Evolutionary conservation across 1,140 invertebrate species (phyloP).

Genomic region (Heterodera schachtii): DNA sequence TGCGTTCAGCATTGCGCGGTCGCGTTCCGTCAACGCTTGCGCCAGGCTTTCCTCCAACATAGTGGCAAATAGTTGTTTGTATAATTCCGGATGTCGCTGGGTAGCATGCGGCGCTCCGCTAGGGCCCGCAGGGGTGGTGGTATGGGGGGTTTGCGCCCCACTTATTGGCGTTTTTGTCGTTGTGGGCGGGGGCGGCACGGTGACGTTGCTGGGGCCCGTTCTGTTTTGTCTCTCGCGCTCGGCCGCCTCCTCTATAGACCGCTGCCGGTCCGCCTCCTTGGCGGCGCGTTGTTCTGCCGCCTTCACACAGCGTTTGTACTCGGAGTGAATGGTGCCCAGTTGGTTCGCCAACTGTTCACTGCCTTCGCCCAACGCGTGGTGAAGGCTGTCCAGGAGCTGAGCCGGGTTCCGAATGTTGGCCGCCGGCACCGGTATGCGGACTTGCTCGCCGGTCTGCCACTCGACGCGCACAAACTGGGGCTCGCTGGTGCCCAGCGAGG

Average conservation of each 20-base stretch:
- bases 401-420: background rate
- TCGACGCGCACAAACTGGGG: background rate
- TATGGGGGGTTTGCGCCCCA: too few species aligned
- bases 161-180: too few species aligned
- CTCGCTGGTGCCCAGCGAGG: conserved; percentile 4
- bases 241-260: too few species aligned
- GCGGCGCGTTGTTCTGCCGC: background rate
- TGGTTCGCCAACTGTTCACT: background rate
- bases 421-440: background rate
- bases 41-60: background rate
- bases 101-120: too few species aligned
- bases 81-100: too few species aligned
- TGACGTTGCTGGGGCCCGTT: background rate
- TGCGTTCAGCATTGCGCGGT: background rate
- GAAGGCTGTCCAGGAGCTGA: background rate
- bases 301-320: background rate
- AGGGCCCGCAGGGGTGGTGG: too few species aligned
- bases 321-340: background rate
- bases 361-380: background rate
- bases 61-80: too few species aligned
- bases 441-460: background rate
- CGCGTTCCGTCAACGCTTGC: background rate
- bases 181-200: too few species aligned
- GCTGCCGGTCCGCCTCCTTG: background rate
- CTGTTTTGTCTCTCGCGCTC: background rate